Percentiles rank a stretch among this genome's conserved stretches.
These are phyloP conservation scores for Micronycteris hirsuta DNA, from an alignment of 2,113 vertebrate genomes.

Conservation along the genomic window DNA sequence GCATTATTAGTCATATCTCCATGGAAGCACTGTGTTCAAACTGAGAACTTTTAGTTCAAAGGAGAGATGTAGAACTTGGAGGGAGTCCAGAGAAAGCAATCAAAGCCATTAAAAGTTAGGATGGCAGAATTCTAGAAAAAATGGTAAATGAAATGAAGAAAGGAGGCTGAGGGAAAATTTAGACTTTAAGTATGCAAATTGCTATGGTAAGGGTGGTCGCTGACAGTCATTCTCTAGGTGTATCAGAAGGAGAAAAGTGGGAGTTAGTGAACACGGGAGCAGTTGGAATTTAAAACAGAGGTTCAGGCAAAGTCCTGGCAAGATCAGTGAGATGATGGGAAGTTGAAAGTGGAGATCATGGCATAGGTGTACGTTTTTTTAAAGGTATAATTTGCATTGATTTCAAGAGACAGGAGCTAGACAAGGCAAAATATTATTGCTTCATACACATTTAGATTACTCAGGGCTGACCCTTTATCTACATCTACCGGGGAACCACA, in stretches of 20 bases:
- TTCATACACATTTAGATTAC: neutral
- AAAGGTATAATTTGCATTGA: neutral
- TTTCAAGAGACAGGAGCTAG: neutral
- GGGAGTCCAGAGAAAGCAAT: conserved; percentile 12
- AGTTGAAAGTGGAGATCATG: neutral
- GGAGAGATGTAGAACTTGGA: conserved; percentile 15
- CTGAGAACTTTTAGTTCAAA: conserved; percentile 30
- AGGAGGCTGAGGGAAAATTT: conserved; percentile 9
- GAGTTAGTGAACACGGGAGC: neutral
- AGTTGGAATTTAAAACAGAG: conserved; percentile 10
- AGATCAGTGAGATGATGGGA: neutral
- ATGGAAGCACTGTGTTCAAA: conserved; percentile 36
- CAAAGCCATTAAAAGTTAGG: conserved; percentile 13
- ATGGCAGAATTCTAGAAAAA: neutral
- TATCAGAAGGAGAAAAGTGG: neutral
- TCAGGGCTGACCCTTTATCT: neutral
- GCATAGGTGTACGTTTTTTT: neutral
- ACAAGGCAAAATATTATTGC: neutral
- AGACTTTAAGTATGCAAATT: neutral
- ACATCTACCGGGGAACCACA: neutral
- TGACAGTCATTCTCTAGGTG: neutral
- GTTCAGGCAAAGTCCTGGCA: neutral
- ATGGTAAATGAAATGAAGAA: neutral
- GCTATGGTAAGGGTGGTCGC: neutral
- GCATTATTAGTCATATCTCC: conserved; percentile 44